These are phyloP conservation scores for Halcyon smyrnensis DNA, from an alignment of 2,797 vertebrate species.

Conservation along the genomic window DNA sequence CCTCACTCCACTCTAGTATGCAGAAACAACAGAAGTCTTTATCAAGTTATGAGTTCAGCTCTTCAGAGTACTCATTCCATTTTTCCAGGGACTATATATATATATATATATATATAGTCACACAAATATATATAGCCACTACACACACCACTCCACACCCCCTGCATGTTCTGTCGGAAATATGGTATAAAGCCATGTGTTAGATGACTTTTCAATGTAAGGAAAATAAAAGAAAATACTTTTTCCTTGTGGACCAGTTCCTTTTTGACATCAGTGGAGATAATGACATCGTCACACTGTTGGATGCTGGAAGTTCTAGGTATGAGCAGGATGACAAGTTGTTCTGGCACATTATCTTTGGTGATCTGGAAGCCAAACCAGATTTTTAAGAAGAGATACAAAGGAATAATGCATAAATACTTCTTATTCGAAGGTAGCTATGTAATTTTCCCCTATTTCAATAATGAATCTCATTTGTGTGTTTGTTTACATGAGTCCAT, in stretches of 20 bases:
- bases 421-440: neutral
- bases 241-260: constrained; percentile 16
- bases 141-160: neutral
- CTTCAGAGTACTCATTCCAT: neutral
- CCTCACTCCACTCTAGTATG: neutral
- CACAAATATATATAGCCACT: neutral
- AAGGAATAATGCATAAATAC: neutral
- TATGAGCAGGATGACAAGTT: constrained; percentile 42
- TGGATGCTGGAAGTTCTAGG: constrained; percentile 28
- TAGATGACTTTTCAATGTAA: neutral
- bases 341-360: constrained; percentile 51
- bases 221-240: constrained; percentile 25
- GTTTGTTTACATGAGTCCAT: neutral
- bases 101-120: neutral
- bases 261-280: constrained; percentile 46
- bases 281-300: constrained; percentile 23
- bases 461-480: neutral
- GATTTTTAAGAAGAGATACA: constrained; percentile 13
- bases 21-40: neutral
- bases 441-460: neutral
- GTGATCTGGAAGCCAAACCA: constrained; percentile 30
- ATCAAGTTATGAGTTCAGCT: neutral
- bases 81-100: neutral
- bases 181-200: neutral
- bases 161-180: neutral